These are phyloP conservation scores for Kryptopterus vitreolus DNA, from an alignment of 2,797 vertebrate species.

Conservation along the genomic window DNA sequence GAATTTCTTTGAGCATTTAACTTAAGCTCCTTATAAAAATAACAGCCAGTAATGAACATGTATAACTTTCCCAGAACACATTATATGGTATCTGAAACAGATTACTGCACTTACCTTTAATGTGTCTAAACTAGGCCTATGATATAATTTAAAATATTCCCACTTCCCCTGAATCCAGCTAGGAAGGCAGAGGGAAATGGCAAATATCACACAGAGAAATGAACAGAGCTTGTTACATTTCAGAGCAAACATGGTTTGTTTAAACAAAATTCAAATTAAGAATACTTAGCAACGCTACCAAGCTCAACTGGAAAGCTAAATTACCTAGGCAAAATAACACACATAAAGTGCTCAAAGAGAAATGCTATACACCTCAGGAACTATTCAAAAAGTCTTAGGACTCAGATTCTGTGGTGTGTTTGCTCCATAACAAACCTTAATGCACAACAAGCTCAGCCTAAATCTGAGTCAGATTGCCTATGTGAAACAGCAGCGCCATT, in stretches of 20 bases:
- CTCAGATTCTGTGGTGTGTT: background rate
- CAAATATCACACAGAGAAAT: background rate
- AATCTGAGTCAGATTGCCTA: background rate
- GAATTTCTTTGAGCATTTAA: slow-evolving; percentile 10
- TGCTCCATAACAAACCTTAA: background rate
- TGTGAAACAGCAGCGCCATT: background rate
- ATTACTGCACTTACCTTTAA: background rate
- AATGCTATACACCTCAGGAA: background rate
- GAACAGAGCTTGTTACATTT: background rate
- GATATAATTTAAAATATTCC: background rate
- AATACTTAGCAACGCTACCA: background rate
- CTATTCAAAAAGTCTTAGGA: background rate
- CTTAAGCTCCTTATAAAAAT: background rate
- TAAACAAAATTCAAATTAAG: background rate
- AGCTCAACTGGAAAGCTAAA: background rate
- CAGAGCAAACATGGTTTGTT: too few relatives aligned
- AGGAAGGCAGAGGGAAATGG: background rate
- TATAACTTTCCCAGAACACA: background rate
- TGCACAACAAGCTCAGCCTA: background rate
- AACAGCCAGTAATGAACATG: background rate
- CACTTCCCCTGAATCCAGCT: background rate
- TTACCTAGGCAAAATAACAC: background rate
- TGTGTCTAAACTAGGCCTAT: background rate
- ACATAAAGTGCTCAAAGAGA: background rate
- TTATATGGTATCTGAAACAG: background rate